phyloP scores from a whole-genome alignment of 2,888 invertebrate genomes.

The Lepidonotus clava region DNA sequence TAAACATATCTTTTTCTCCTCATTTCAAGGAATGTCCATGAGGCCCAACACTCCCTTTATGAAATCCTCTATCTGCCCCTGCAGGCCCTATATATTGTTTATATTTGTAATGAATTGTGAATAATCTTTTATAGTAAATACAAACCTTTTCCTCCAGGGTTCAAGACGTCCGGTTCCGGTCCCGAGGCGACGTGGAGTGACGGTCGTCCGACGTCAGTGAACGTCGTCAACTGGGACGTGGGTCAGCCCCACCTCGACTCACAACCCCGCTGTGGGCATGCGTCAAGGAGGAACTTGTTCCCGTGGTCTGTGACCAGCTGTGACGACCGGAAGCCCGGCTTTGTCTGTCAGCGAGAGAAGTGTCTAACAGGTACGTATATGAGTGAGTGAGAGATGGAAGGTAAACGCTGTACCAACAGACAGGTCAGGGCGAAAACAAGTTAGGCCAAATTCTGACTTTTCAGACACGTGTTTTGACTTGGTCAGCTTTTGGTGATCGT shows the following conservation, averaged over 20 bases:
- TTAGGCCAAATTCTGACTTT: no score
- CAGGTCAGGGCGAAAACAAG: no score
- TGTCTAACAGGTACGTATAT: neutral
- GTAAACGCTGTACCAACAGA: no score
- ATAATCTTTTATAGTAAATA: no score
- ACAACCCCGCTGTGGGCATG: neutral
- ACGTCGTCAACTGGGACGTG: neutral
- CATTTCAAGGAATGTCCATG: no score
- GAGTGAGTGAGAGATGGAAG: neutral
- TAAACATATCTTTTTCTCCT: no score
- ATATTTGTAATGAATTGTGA: no score
- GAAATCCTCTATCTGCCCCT: no score
- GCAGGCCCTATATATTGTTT: no score
- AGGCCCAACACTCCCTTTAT: no score
- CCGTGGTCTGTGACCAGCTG: neutral
- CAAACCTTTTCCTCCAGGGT: neutral
- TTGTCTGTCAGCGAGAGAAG: slow-evolving; percentile 15
- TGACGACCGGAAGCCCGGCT: neutral
- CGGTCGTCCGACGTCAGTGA: neutral
- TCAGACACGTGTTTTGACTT: no score
- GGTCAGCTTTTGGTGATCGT: no score
- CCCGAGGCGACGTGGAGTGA: slow-evolving; percentile 24
- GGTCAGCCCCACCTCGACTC: neutral
- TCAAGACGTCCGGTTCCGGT: neutral
- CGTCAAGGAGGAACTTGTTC: neutral